Evolutionary conservation across 2,888 invertebrate genomes (phyloP).

Genomic region (Anthophora plumipes): DNA sequence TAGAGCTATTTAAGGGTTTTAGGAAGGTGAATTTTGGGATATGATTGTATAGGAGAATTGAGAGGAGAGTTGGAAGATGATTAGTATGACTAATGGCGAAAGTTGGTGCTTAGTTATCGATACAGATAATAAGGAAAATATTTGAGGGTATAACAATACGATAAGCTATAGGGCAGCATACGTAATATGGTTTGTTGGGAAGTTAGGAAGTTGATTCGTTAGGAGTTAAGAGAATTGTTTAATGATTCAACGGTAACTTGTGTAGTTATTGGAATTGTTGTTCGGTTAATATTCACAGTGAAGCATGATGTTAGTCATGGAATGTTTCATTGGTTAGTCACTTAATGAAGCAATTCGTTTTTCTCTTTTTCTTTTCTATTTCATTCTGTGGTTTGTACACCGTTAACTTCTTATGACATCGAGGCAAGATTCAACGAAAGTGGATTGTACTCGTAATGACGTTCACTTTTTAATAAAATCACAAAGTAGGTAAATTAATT

Average conservation of each 20-base stretch:
- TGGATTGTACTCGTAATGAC: not conserved
- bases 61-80: too few species aligned
- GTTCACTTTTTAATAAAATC: not conserved
- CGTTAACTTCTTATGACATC: not conserved
- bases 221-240: not conserved
- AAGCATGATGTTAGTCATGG: not conserved
- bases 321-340: not conserved
- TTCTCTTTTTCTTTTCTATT: not conserved
- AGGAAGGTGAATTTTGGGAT: too few species aligned
- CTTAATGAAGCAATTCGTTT: not conserved
- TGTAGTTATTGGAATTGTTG: not conserved
- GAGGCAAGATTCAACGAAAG: not conserved
- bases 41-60: too few species aligned
- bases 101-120: too few species aligned
- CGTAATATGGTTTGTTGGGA: not conserved
- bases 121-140: too few species aligned
- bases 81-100: too few species aligned
- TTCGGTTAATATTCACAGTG: not conserved
- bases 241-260: not conserved
- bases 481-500: not conserved
- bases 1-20: too few species aligned
- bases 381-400: not conserved
- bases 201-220: not conserved
- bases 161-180: not conserved
- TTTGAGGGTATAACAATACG: too few species aligned